Evolutionary conservation across 64 coral and sea anemone species (phyloP).

Genomic region (Platygyra sinensis): DNA sequence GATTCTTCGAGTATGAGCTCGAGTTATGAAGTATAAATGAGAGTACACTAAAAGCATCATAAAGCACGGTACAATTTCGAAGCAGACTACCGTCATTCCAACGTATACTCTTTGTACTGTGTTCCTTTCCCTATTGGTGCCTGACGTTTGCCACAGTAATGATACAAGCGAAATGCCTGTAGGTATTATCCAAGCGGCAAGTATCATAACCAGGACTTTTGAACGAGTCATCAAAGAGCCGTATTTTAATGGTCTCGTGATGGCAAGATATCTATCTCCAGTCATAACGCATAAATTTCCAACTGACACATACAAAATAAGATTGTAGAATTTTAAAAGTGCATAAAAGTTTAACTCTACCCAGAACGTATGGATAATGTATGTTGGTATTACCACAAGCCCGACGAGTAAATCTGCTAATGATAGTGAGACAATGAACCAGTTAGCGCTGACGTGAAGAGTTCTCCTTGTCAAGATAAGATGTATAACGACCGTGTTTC

Average conservation of each 20-base stretch:
- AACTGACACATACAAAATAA: slow-evolving; percentile 59
- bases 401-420: slow-evolving; percentile 56
- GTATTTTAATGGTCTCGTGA: slow-evolving; percentile 24
- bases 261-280: slow-evolving; percentile 62
- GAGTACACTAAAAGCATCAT: not conserved
- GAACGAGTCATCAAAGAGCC: not conserved
- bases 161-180: not conserved
- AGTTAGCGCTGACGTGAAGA: slow-evolving; percentile 63
- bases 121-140: not conserved
- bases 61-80: not conserved
- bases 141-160: not conserved
- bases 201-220: slow-evolving; percentile 13
- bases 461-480: slow-evolving; percentile 22
- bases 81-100: not conserved
- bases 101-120: not conserved
- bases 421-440: slow-evolving; percentile 63
- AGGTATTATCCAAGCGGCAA: not conserved
- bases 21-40: not conserved
- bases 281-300: slow-evolving; percentile 72
- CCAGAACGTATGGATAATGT: slow-evolving; percentile 30
- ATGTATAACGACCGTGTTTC: slow-evolving; percentile 48
- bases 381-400: slow-evolving; percentile 45
- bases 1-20: not conserved
- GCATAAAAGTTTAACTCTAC: not conserved
- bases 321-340: slow-evolving; percentile 36